Conservation (phyloP, 2,113 vertebrate species). For the Otolemur garnettii region DNA sequence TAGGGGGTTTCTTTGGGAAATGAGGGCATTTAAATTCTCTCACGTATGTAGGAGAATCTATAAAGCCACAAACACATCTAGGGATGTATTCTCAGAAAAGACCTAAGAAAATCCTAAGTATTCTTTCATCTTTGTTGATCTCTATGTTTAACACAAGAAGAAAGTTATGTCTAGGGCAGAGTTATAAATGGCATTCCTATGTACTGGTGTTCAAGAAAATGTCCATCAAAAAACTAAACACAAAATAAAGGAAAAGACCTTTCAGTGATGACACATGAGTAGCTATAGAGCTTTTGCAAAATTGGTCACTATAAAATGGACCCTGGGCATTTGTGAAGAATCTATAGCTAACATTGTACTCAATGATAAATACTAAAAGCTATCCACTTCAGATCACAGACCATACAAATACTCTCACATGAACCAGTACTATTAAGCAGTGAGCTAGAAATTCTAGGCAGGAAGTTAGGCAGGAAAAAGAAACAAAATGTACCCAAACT, state of each 20-base stretch:
- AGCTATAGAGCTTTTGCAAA: background rate
- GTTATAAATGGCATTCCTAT: background rate
- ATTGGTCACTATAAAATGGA: background rate
- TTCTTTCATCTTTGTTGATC: background rate
- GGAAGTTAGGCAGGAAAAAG: background rate
- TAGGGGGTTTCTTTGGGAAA: background rate
- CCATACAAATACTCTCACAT: background rate
- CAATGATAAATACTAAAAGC: background rate
- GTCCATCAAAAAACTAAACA: background rate
- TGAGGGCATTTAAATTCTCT: background rate
- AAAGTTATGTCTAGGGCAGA: conserved; percentile 26
- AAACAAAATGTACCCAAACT: background rate
- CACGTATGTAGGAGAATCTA: background rate
- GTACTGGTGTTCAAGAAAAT: background rate
- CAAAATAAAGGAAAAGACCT: background rate
- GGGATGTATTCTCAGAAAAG: background rate
- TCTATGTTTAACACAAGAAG: background rate
- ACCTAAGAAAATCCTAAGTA: background rate
- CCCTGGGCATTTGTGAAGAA: background rate
- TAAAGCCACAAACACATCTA: background rate
- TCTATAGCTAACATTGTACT: background rate
- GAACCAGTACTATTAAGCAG: background rate
- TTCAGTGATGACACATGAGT: background rate
- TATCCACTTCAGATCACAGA: background rate
- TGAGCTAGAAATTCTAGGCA: background rate